Evolutionary conservation across 2,888 invertebrate species (phyloP), one percentile per base, ranked within the genome.

Genomic region (Pecten maximus): DNA sequence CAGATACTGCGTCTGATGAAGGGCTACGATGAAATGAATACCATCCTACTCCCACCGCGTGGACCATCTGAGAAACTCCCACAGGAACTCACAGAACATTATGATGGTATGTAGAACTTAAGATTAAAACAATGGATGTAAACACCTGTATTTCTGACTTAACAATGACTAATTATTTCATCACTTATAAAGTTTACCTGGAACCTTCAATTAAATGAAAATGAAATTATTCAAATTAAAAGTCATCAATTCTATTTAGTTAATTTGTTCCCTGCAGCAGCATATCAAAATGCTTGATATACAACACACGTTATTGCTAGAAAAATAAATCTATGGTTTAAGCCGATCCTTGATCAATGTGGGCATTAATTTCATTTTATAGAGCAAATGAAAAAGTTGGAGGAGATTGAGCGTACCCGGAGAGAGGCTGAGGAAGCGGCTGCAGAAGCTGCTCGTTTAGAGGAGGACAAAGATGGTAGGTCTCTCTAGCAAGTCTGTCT

Each of bases 11-110:
- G 97, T 16, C 92, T 97, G 87, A 96, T 97, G 96, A 96, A 96
- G 91, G 96, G 97, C 6, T 97, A 97, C 93, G 97, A 97, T 94
- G 96, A 97, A 90, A 96, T 95, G 93, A 96, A 96, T 92, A 97
- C 96, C 0, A 94, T 97, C 40, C 95, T 97, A 15, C 95, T 97
- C 44, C 97, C 97, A 54, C 96, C 97, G 2, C 93, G 97, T 88
- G 87, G 44, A 6, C 93, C 96, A 2, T 94, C 94, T n/a, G 97
- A 97, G n/a, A 97, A 96, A 93, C 94, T 97, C n/a, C 97, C 97
- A 2, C 92, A 91, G 54, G 97, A 97, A 93, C 94, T 97, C 12
- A 88, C 95, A 8, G 96, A 97, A 28, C 97, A 94, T 93, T 97
- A 96, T 94, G 96, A 96, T 91, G 96, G 96, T 96, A 90, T 89